These are phyloP conservation scores for Neodiprion fabricii DNA, from an alignment of 1,140 invertebrate genomes.

Conservation along the genomic window DNA sequence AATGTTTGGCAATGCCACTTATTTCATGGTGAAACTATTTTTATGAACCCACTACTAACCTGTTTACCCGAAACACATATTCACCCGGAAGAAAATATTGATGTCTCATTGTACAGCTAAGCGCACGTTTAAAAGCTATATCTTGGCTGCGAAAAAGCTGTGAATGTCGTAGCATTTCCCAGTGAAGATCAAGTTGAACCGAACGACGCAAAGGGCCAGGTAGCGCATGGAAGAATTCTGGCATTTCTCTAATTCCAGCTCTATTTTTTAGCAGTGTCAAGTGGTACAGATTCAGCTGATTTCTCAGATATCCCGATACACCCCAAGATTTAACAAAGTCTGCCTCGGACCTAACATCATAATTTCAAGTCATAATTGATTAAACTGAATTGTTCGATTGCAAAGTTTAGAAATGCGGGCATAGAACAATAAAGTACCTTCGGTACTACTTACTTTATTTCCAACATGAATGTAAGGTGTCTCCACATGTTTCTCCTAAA, in stretches of 20 bases:
- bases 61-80: conserved; percentile 5
- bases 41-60: background rate
- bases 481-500: background rate
- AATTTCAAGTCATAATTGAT: background rate
- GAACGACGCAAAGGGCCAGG: background rate
- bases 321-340: background rate
- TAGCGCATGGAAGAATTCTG: background rate
- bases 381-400: background rate
- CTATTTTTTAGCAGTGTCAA: background rate
- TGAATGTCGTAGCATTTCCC: background rate
- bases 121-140: background rate
- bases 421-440: too few species aligned
- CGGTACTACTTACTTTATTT: background rate
- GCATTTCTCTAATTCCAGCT: background rate
- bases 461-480: background rate
- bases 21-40: too few species aligned
- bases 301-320: background rate
- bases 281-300: background rate
- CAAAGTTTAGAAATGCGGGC: background rate
- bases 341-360: background rate
- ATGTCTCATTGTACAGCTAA: background rate
- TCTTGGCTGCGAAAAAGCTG: background rate
- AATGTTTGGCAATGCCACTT: too few species aligned
- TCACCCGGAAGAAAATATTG: background rate
- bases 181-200: background rate